Base-by-base conservation (phyloP, 2,797 vertebrate genomes). In the Darevskia nairensis region DNA sequence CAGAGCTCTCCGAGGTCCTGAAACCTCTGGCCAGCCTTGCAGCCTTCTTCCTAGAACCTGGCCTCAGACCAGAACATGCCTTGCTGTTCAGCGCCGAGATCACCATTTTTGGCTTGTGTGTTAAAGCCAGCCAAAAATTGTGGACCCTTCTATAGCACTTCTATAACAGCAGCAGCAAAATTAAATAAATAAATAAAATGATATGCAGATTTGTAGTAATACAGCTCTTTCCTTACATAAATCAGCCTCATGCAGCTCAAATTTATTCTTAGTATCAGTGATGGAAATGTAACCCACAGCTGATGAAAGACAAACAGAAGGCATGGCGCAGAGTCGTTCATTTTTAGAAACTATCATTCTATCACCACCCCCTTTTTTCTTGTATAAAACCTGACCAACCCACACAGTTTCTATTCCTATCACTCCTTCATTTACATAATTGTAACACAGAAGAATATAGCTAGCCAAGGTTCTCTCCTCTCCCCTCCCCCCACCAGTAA, bases 331-430 rank as follows among this genome's bases (percentile, higher is more conserved):
- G 8, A 82, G 50, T 83, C 89, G 89, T 88, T 94, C 92, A 85
- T 92, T 95, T 96, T 96, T 94, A 94, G 94, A 95, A 93, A 92
- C 76, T 88, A 89, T 68, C 86, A 71, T 91, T 93, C 91, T 91
- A 92, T 91, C 71, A 82, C 81, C 90, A 90, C 74, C 82, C 29
- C 75, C 46, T 39, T 32, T 50, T 88, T 94, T 92, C 93, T 91
- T 95, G 94, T 88, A 87, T 84, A 92, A 96, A 95, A 96, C 93
- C 93, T 96, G 96, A 96, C 96, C 94, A 91, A 93, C 96, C 96
- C 93, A 96, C 96, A 96, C 95, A 83, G 91, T 92, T 95, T 93
- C 96, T 97, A 96, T 97, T 97, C 93, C 95, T 96, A 94, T 88
- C 92, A 64, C 90, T 92, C 85, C 87, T 94, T 97, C 91, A 96